Evolutionary conservation across 2,888 invertebrate genomes (phyloP), one percentile per base, ranked within the genome.

Genomic region (Listrodromus nycthemerus): DNA sequence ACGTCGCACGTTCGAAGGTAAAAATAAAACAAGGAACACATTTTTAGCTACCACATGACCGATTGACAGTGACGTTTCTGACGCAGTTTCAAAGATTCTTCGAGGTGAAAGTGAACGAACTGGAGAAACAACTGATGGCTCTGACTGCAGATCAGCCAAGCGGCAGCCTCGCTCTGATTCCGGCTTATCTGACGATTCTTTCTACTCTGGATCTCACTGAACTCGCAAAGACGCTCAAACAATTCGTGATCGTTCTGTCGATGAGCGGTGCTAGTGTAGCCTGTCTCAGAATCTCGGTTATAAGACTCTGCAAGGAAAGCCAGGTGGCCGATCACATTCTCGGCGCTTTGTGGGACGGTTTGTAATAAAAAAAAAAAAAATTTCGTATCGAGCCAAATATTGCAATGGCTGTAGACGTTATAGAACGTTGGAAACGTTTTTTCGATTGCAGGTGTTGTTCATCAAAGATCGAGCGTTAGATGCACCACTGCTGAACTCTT

Each of bases 331-430:
- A 96, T 80, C 93, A 95, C 37, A 94, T 96, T 81, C 92, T 97
- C 85, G 94, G 95, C 74, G 95, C 96, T 82, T 93, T 97, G 13
- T 96, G 96, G 95, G 96, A 95, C 91, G 95, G 95, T 95, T 92
- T 92, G 94, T 93, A 71, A 19, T 58, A n/a, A n/a, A n/a, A n/a
- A n/a, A n/a, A n/a, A n/a, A n/a, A n/a, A n/a, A n/a, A n/a, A n/a
- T 7, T 13, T 27, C 30, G 6, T 13, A 2, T 61, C 1, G 6
- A 5, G 24, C 33, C 2, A 5, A 70, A 58, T 21, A 41, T 37
- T 65, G 16, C 45, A 30, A 2, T 2, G 10, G 0, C 5, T 8
- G 16, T 5, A 5, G 10, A 58, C 10, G 13, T 79, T 48, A 71
- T 70, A 41, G 37, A 66, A 70, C 58, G 82, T 4, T 61, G 37